A percentile compares a stretch with the other conserved stretches of the same genome.
Evolutionary conservation across 1,140 invertebrate species (phyloP).

Genomic region (Colletes gigas): DNA sequence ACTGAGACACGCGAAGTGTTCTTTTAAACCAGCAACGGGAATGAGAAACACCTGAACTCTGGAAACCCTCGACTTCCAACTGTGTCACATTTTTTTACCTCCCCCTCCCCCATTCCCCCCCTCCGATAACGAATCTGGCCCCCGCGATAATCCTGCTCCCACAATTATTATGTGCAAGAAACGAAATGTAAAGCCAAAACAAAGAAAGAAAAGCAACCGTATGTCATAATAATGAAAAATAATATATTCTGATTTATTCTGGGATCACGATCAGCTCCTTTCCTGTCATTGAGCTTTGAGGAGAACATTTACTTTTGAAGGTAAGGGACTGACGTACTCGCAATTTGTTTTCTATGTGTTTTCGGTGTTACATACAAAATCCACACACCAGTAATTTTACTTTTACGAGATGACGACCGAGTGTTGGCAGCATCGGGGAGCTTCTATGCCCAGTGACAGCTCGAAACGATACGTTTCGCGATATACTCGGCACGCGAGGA

Average conservation of each 20-base stretch:
- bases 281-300: constrained; percentile 82
- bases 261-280: constrained; percentile 82
- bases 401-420: constrained; percentile 74
- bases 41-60: constrained; percentile 16
- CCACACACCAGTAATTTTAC: constrained; percentile 76
- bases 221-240: constrained; percentile 79
- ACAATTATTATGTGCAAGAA: constrained; percentile 64
- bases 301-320: constrained; percentile 83
- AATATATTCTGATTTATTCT: constrained; percentile 83
- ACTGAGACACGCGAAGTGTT: background rate
- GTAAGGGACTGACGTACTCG: constrained; percentile 82
- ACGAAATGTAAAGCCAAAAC: constrained; percentile 69
- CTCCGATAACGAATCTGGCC: constrained; percentile 46
- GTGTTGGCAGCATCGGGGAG: constrained; percentile 66
- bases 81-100: constrained; percentile 18
- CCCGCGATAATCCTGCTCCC: constrained; percentile 43
- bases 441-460: background rate
- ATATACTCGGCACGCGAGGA: too few species aligned
- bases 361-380: constrained; percentile 80
- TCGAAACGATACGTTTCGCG: background rate
- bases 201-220: constrained; percentile 66
- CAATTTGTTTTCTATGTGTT: constrained; percentile 81
- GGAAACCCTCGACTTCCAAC: constrained; percentile 4
- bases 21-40: constrained; percentile 1
- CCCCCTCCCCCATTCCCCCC: constrained; percentile 6